Evolutionary conservation across 2,797 vertebrate genomes (phyloP), one percentile per base, ranked within the genome.

Genomic region (Scomberomorus guttatus): DNA sequence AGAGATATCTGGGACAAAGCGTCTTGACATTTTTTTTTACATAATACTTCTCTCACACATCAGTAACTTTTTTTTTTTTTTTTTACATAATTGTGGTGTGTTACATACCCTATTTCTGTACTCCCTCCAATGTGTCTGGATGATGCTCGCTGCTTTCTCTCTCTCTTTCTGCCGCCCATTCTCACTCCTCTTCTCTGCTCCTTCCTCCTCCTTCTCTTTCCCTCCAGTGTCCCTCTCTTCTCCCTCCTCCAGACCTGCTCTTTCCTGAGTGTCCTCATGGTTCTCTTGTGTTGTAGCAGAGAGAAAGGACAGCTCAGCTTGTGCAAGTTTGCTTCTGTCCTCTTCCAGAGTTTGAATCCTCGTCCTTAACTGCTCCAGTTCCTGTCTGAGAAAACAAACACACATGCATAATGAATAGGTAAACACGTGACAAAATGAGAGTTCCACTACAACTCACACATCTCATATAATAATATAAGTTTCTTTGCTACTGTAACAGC

Each of bases 101-200:
- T 54, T 39, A 37, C 89, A 86, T 82, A 98, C 97, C 94, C 89
- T 93, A 20, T 46, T 82, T 75, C 27, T 92, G 89, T 95, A 93
- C 61, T 62, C 65, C 84, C 90, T 96, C 97, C 97, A 97, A 39
- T 50, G 61, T 17, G 77, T 91, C 90, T 97, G 97, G 75, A 97
- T 96, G 73, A 86, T 64, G 75, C 79, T 80, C 6, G 96, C 95
- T 0, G 97, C 97, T 6, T 70, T 82, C 54, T 94, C 81, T 80
- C 55, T 76, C 55, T 72, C 37, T 82, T 62, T 72, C 54, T 64
- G 75, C 52, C 61, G 54, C 90, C 58, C 74, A 11, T 44, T 56
- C 58, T 42, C 85, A 68, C 12, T 70, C 50, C 7, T 58, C 42
- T 29, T 37, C 72, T 46, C 27, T 59, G 24, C 7, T 2, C 20